Evolutionary conservation across 2,888 invertebrate genomes (phyloP), one percentile per base, ranked within the genome.

Genomic region (Tipula confusa): DNA sequence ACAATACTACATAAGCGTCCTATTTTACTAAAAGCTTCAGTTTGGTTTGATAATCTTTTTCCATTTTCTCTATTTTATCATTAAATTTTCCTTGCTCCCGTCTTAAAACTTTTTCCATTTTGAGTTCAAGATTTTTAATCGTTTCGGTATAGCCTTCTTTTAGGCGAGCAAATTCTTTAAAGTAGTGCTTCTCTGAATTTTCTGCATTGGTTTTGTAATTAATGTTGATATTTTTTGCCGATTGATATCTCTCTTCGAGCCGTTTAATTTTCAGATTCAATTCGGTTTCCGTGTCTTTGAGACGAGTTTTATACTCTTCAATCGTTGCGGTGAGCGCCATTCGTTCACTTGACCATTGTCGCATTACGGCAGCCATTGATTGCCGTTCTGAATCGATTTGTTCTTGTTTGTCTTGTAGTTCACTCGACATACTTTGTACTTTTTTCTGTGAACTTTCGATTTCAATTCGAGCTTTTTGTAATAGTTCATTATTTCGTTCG

Each of bases 101-200:
- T 5, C 84, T 83, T 6, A 84, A n/a, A 1, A 87, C 86, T 84
- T 87, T 87, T 18, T 85, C 86, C 84, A 85, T 86, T 83, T 87
- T 87, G 18, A n/a, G 4, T 18, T 82, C 18, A 9, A 82, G 18
- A 13, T 82, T 82, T 18, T 36, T 33, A 6, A 82, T 18, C 5
- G 24, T 18, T 18, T 33, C 82, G 1, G 1, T 36, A 11, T 93
- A 93, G 85, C 92, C 92, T 64, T 91, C 90, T 86, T 93, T 93
- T 86, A 93, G 91, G 64, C 93, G 90, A 85, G 92, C 92, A 87
- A 92, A 91, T 87, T 94, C 93, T 84, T 91, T 91, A 85, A 91
- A 90, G 85, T 93, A 91, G 86, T 93, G 93, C 29, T 91, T 91
- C 84, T 93, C 93, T 86, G 93, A 93, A 85, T 93, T 93, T 31